Evolutionary conservation across 2,888 invertebrate species (phyloP), one percentile per base, ranked within the genome.

Genomic region (Clitarchus hookeri): DNA sequence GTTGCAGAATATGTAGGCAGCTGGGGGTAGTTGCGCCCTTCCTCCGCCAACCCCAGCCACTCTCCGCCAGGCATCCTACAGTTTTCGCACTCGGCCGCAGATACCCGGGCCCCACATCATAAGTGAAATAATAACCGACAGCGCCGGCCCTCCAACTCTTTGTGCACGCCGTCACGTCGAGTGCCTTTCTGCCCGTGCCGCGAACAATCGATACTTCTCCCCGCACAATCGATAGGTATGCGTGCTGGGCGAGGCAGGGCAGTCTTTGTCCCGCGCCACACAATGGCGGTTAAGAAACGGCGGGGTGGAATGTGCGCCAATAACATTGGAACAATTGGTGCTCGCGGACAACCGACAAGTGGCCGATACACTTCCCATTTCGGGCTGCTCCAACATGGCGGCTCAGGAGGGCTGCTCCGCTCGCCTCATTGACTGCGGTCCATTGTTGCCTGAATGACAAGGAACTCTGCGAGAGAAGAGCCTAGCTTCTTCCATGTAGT

Each of bases 161-260:
- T 82, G 19, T 82, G 23, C 65, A 23, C 65, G 65, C 65, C 65
- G 65, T 65, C 65, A 65, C 1, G 23, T 65, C 23, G 65, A 65
- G 65, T 0, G 65, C 65, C 82, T 82, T 36, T 36, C 36, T 82
- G 82, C 82, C 82, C 82, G 82, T 82, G 82, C 82, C 82, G 82
- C 82, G 27, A 82, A 82, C 82, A 82, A 82, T 82, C 82, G 82
- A 82, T 36, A 82, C 82, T 82, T 82, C 65, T 65, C 27, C 8
- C 44, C 82, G 44, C 27, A 82, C 82, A 82, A 82, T 82, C 82
- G 82, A 82, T 82, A 82, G 27, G 36, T 26, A 36, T 82, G 36
- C 16, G 65, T 65, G 65, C 65, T 19, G 13, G 12, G 53, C 13
- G 13, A 19, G 53, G 53, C 53, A 53, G 19, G 65, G 65, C 65